Evolutionary conservation across 2,888 invertebrate genomes (phyloP).

Genomic region (Eretmocerus hayati): DNA sequence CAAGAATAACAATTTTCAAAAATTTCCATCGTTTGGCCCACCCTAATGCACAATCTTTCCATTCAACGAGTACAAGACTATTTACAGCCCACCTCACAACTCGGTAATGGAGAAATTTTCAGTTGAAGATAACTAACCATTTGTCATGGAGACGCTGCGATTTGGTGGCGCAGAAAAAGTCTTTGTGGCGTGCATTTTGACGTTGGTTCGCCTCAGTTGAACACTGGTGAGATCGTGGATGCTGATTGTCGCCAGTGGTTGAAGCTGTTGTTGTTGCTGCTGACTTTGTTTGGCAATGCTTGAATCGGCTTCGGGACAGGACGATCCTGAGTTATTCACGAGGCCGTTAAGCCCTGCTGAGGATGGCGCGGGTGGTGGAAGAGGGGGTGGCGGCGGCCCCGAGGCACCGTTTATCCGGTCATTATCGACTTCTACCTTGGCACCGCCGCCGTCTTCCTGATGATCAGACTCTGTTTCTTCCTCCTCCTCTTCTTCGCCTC

Average conservation of each 20-base stretch:
- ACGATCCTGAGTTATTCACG: constrained; percentile 11
- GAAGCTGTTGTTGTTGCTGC: constrained; percentile 50
- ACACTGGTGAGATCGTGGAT: constrained; percentile 82
- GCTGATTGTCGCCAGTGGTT: constrained; percentile 81
- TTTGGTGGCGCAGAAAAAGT: constrained; percentile 76
- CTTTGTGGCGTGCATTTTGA: constrained; percentile 66
- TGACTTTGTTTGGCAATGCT: constrained; percentile 34
- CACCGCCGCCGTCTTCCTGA: background rate
- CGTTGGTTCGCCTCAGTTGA: constrained; percentile 65
- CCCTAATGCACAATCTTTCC: too few relatives aligned
- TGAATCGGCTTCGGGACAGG: constrained; percentile 36
- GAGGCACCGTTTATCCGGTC: constrained; percentile 16
- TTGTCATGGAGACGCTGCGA: constrained; percentile 63
- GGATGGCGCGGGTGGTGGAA: constrained; percentile 48
- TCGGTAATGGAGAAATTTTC: too few relatives aligned
- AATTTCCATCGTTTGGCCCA: too few relatives aligned
- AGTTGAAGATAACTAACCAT: too few relatives aligned
- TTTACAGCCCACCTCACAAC: too few relatives aligned
- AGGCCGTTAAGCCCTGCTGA: background rate
- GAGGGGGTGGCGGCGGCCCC: constrained; percentile 21
- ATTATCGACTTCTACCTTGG: constrained; percentile 2
- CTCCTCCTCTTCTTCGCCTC: constrained; percentile 10
- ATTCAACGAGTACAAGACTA: too few relatives aligned
- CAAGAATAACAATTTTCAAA: too few relatives aligned
- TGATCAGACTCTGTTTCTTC: constrained; percentile 9